Conservation (phyloP, 2,888 invertebrate species). For the Anagyrus pseudococci region DNA sequence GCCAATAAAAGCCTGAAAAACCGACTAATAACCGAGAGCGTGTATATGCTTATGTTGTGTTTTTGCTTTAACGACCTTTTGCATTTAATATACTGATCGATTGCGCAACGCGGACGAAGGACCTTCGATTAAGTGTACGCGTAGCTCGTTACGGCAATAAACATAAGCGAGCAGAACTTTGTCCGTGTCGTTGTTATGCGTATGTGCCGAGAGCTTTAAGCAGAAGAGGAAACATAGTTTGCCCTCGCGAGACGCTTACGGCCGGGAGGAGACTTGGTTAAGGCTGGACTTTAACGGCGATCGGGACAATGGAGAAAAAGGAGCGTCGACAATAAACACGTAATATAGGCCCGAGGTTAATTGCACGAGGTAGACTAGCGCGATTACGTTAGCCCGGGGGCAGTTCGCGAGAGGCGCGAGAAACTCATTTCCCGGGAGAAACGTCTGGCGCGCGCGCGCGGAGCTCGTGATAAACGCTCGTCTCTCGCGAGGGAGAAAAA, state of each 20-base stretch:
- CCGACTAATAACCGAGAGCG: neutral
- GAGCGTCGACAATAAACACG: constrained; percentile 16
- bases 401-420: constrained; percentile 21
- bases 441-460: constrained; percentile 41
- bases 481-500: constrained; percentile 16
- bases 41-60: too few relatives aligned
- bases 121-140: too few relatives aligned
- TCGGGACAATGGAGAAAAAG: neutral
- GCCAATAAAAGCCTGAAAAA: constrained; percentile 3
- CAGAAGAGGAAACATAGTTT: constrained; percentile 3
- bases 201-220: too few relatives aligned
- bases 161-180: too few relatives aligned
- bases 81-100: too few relatives aligned
- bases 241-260: too few relatives aligned
- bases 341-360: constrained; percentile 12
- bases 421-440: constrained; percentile 43
- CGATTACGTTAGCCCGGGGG: neutral
- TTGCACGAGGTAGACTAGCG: neutral
- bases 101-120: too few relatives aligned
- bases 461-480: constrained; percentile 42
- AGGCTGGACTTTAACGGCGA: constrained; percentile 10
- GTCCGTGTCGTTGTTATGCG: too few relatives aligned
- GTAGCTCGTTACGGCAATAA: too few relatives aligned
- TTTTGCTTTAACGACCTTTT: too few relatives aligned
- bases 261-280: constrained; percentile 12